Percentiles rank a stretch among this genome's conserved stretches.
phyloP scores from a whole-genome alignment of 2,113 vertebrate genomes.

The Vicugna pacos region DNA sequence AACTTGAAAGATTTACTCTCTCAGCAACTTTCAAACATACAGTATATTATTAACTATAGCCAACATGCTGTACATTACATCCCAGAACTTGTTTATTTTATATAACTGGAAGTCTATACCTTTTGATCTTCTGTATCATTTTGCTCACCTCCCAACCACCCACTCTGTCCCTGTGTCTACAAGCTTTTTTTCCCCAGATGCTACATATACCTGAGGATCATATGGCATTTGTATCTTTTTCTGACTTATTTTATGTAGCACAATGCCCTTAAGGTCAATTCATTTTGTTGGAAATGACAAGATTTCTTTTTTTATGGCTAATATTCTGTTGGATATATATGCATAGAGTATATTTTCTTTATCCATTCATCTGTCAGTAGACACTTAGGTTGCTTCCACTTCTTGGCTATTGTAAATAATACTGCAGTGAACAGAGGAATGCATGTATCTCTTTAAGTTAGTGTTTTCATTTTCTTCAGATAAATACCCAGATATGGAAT shows the following conservation, averaged over 20 bases:
- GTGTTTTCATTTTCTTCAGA: background rate
- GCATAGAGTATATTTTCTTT: background rate
- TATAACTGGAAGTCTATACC: background rate
- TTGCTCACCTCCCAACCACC: background rate
- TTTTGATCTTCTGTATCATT: background rate
- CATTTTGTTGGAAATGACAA: background rate
- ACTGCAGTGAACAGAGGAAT: background rate
- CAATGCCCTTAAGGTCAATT: background rate
- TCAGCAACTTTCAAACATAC: background rate
- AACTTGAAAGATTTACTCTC: background rate
- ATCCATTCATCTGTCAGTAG: background rate
- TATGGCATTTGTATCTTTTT: background rate
- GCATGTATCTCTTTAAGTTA: background rate
- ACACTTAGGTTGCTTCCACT: background rate
- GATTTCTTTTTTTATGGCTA: background rate
- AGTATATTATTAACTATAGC: background rate
- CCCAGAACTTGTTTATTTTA: background rate
- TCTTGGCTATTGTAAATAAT: background rate
- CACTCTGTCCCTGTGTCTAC: background rate
- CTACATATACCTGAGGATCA: background rate
- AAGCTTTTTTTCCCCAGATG: background rate
- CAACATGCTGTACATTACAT: background rate
- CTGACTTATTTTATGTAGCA: background rate
- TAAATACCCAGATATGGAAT: background rate
- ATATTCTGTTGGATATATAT: background rate